Percentiles rank a stretch among this genome's conserved stretches.
Evolutionary conservation across 2,888 invertebrate genomes (phyloP).

Genomic region (Zaprionus obscuricornis): DNA sequence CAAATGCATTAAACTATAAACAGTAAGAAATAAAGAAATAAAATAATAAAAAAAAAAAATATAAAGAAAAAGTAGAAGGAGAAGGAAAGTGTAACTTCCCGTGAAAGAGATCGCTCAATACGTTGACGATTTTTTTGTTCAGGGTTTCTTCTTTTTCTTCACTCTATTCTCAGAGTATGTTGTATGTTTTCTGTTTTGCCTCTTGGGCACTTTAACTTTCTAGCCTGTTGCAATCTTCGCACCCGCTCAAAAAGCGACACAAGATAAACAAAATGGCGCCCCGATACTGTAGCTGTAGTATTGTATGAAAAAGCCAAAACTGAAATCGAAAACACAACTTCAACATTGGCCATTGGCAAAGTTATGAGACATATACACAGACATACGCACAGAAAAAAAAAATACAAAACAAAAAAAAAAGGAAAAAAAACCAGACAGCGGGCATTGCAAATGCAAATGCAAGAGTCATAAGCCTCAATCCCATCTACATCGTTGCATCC

Average conservation of each 20-base stretch:
- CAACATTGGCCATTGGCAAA: slow-evolving; percentile 64
- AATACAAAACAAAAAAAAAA: not conserved
- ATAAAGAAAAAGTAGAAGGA: too few relatives aligned
- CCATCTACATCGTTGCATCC: too few relatives aligned
- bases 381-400: too few relatives aligned
- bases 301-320: slow-evolving; percentile 4
- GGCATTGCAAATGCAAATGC: slow-evolving; percentile 27
- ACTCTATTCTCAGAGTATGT: too few relatives aligned
- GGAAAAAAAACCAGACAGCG: slow-evolving; percentile 14
- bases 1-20: too few relatives aligned
- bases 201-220: slow-evolving; percentile 42
- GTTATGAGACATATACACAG: slow-evolving; percentile 60
- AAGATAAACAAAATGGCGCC: slow-evolving; percentile 76
- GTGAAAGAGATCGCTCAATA: too few relatives aligned
- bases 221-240: slow-evolving; percentile 54
- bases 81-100: not conserved
- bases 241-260: slow-evolving; percentile 67
- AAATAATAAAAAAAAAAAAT: too few relatives aligned
- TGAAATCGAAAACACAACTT: slow-evolving; percentile 18
- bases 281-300: not conserved
- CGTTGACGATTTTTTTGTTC: too few relatives aligned
- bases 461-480: too few relatives aligned
- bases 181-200: too few relatives aligned
- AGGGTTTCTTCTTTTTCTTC: too few relatives aligned
- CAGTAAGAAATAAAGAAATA: too few relatives aligned